Evolutionary conservation across 2,888 invertebrate species (phyloP), one percentile per base, ranked within the genome.

Genomic region (Eupelmus urozonus): DNA sequence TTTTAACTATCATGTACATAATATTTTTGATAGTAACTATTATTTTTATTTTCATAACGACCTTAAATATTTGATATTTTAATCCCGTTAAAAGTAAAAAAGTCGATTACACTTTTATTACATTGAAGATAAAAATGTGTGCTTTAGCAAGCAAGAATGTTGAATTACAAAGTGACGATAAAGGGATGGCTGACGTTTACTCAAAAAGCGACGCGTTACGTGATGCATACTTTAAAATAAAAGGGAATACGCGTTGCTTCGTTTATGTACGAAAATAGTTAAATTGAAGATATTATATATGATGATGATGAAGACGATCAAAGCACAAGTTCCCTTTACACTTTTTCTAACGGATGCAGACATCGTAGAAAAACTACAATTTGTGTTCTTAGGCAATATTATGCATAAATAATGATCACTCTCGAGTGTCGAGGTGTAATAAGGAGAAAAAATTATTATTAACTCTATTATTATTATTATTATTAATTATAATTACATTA

Each of bases 291-390:
- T 49, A 49, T 49, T 49, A 49, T 49, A 53, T 20, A 71, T 63
- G 18, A 62, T 45, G 63, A 66, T n/a, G 45, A 49, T 49, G 57
- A 53, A 79, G 69, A 82, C 79, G 77, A 84, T 81, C 78, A 70
- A 85, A 82, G 82, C 81, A 86, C 81, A 82, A 80, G 81, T 84
- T 84, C 82, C 84, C 82, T 84, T 85, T 83, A 83, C 83, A 82
- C 78, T 82, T 86, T 84, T 85, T 85, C 85, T 84, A 84, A 84
- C 82, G 70, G 72, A 83, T 83, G 78, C 81, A 79, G 71, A 79
- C 74, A 77, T 81, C 51, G 76, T 67, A 78, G 74, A 76, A 81
- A 76, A 81, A 80, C 69, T 79, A 81, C 79, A 79, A 79, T 80
- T 81, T 81, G 79, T 78, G 81, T 81, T 81, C 77, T 76, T 81